Conservation (phyloP, 2,113 vertebrate species). For the Xyliphius kryptos region DNA sequence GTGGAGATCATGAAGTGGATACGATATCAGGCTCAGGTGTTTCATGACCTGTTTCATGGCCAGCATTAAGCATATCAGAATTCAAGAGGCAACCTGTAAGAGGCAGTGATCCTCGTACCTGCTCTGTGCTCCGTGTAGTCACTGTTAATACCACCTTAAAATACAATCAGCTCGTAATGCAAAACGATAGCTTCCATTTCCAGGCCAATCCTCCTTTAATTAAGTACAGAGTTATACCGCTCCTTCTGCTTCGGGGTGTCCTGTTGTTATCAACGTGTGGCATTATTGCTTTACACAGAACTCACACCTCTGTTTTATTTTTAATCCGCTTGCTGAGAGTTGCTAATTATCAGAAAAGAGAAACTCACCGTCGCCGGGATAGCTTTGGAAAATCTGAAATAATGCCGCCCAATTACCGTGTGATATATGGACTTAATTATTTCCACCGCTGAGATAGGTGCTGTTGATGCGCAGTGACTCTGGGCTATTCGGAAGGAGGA, state of each 20-base stretch:
- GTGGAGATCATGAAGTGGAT: too few species aligned
- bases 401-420: slow-evolving; percentile 43
- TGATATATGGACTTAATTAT: slow-evolving; percentile 49
- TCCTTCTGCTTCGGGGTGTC: slow-evolving; percentile 46
- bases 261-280: slow-evolving; percentile 50
- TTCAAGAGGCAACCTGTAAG: not conserved
- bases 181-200: slow-evolving; percentile 43
- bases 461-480: slow-evolving; percentile 19
- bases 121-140: too few species aligned
- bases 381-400: slow-evolving; percentile 39
- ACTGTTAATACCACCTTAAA: slow-evolving; percentile 9
- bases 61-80: too few species aligned
- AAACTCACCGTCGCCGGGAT: slow-evolving; percentile 42
- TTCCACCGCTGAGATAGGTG: slow-evolving; percentile 33
- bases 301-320: slow-evolving; percentile 51
- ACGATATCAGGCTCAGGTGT: too few species aligned
- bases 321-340: slow-evolving; percentile 43
- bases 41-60: too few species aligned
- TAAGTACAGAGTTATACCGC: slow-evolving; percentile 40
- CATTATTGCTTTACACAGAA: slow-evolving; percentile 50
- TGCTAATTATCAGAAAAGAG: slow-evolving; percentile 49
- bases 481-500: too few species aligned
- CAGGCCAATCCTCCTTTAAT: slow-evolving; percentile 48
- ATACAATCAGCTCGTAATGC: slow-evolving; percentile 48
- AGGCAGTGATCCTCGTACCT: not conserved